phyloP scores from a whole-genome alignment of 2,113 vertebrate species.

The Tupaia tana region DNA sequence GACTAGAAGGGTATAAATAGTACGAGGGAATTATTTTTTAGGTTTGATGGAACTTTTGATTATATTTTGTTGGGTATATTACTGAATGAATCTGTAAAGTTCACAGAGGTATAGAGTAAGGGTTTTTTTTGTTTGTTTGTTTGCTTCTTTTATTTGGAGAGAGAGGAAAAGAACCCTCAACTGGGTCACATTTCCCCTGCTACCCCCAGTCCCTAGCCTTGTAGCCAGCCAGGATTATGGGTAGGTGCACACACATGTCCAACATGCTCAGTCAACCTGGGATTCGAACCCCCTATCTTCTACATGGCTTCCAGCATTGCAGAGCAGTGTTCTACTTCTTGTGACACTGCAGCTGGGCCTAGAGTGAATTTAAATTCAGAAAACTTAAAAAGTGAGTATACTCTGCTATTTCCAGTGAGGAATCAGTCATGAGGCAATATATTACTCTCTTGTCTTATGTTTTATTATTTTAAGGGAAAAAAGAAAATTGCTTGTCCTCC shows the following conservation, averaged over 20 bases:
- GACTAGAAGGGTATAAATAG: not conserved
- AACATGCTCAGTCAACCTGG: too few relatives aligned
- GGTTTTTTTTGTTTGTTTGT: not conserved
- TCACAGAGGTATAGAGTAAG: not conserved
- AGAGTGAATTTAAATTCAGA: not conserved
- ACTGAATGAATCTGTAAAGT: not conserved
- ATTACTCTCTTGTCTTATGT: not conserved
- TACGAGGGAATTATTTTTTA: not conserved
- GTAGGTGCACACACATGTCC: too few relatives aligned
- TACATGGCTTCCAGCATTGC: too few relatives aligned
- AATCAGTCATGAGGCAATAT: not conserved
- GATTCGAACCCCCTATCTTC: too few relatives aligned
- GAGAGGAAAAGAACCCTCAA: too few relatives aligned
- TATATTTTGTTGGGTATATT: not conserved
- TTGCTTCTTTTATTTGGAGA: too few relatives aligned
- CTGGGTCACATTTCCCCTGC: too few relatives aligned
- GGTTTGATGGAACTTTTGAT: not conserved
- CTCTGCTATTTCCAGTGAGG: not conserved
- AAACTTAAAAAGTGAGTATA: not conserved
- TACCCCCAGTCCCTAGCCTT: too few relatives aligned
- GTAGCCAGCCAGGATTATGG: too few relatives aligned
- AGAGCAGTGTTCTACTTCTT: too few relatives aligned
- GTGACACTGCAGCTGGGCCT: too few relatives aligned
- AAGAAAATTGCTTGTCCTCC: not conserved
- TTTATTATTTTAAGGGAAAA: conserved; percentile 12